phyloP scores from a whole-genome alignment of 2,888 invertebrate genomes.

The Coleophora flavipennella region DNA sequence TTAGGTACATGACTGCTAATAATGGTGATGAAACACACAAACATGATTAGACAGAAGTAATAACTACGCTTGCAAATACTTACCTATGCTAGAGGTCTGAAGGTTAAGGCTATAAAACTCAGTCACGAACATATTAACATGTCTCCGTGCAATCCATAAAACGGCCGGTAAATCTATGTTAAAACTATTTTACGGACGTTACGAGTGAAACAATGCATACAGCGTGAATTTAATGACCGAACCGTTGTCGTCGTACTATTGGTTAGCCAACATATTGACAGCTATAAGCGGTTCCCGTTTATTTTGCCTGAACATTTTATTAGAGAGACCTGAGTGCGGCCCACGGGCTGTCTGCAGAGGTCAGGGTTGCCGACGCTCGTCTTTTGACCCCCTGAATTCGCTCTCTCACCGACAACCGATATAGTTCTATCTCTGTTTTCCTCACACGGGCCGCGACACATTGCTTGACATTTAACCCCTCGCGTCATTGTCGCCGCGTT shows the following conservation, averaged over 20 bases:
- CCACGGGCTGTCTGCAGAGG: slow-evolving; percentile 51
- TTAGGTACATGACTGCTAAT: no score
- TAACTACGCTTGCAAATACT: no score
- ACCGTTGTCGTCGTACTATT: slow-evolving; percentile 27
- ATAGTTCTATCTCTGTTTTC: slow-evolving; percentile 30
- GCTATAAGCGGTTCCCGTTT: slow-evolving; percentile 22
- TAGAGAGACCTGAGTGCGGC: slow-evolving; percentile 38
- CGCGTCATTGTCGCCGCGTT: slow-evolving; percentile 58
- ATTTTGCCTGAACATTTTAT: slow-evolving; percentile 17
- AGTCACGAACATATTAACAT: neutral
- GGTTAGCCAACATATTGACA: slow-evolving; percentile 25
- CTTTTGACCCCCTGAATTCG: slow-evolving; percentile 57
- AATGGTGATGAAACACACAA: no score
- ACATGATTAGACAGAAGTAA: no score
- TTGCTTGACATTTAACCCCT: slow-evolving; percentile 69
- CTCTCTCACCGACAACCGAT: slow-evolving; percentile 32
- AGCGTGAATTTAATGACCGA: slow-evolving; percentile 30
- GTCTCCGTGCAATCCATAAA: neutral
- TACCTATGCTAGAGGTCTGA: neutral
- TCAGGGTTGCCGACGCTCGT: slow-evolving; percentile 69
- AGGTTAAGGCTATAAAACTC: neutral
- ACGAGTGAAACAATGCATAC: slow-evolving; percentile 29
- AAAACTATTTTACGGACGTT: slow-evolving; percentile 12
- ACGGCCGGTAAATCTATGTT: slow-evolving; percentile 2
- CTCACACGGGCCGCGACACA: slow-evolving; percentile 64